Percentiles rank a stretch among this genome's conserved stretches.
These are phyloP conservation scores for Leptatherina wallacei DNA, from an alignment of 2,797 vertebrate genomes.

Conservation along the genomic window DNA sequence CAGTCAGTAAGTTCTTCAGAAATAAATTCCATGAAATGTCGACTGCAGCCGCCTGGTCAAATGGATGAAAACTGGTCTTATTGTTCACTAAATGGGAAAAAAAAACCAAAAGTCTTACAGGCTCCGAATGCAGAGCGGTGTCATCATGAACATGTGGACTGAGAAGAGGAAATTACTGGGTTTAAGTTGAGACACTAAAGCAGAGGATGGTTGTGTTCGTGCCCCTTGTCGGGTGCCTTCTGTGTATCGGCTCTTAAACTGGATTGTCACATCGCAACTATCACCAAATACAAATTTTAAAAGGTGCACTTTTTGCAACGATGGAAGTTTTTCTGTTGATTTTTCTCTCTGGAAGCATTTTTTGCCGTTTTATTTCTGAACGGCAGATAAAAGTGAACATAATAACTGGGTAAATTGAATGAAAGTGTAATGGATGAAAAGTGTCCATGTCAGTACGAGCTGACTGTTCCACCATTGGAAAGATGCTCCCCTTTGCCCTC, in stretches of 20 bases:
- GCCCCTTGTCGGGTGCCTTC: slow-evolving; percentile 30
- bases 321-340: slow-evolving; percentile 31
- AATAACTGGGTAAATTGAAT: slow-evolving; percentile 31
- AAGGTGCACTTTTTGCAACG: slow-evolving; percentile 56
- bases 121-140: slow-evolving; percentile 39
- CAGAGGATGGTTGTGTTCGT: slow-evolving; percentile 23
- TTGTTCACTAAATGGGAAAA: slow-evolving; percentile 25
- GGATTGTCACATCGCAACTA: slow-evolving; percentile 55
- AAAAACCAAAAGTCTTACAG: slow-evolving; percentile 57
- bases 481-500: slow-evolving; percentile 49
- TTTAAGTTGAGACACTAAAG: slow-evolving; percentile 40
- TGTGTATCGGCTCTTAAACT: slow-evolving; percentile 61
- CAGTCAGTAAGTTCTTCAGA: slow-evolving; percentile 23
- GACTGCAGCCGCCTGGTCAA: slow-evolving; percentile 36
- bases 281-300: slow-evolving; percentile 34
- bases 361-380: slow-evolving; percentile 41
- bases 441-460: slow-evolving; percentile 54
- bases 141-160: slow-evolving; percentile 39
- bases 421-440: slow-evolving; percentile 59
- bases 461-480: slow-evolving; percentile 64
- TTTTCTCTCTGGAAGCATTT: slow-evolving; percentile 20
- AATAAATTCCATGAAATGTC: slow-evolving; percentile 27
- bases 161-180: slow-evolving; percentile 17
- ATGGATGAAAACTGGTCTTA: slow-evolving; percentile 57
- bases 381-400: slow-evolving; percentile 34